Evolutionary conservation across 2,888 invertebrate genomes (phyloP).

Genomic region (Eulithis testata): DNA sequence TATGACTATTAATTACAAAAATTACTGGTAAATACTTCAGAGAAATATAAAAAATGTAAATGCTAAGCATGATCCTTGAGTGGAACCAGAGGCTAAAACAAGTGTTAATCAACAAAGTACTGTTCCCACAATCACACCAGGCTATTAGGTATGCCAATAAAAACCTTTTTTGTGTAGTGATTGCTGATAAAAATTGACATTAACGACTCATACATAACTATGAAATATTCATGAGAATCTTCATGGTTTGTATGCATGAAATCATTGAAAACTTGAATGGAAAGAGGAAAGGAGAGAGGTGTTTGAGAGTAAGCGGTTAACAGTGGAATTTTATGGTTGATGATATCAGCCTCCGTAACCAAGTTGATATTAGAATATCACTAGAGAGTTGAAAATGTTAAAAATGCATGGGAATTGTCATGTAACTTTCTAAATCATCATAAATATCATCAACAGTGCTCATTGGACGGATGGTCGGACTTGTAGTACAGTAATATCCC

Average conservation of each 20-base stretch:
- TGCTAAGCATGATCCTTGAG: too few relatives aligned
- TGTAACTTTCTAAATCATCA: too few relatives aligned
- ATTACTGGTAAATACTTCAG: too few relatives aligned
- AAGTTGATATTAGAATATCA: too few relatives aligned
- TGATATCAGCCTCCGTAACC: background rate
- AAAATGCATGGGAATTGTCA: too few relatives aligned
- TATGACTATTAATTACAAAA: too few relatives aligned
- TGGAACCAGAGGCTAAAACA: background rate
- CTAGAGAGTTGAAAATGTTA: too few relatives aligned
- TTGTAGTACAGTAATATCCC: too few relatives aligned
- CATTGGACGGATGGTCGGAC: too few relatives aligned
- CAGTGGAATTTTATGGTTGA: constrained; percentile 18
- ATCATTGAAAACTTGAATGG: constrained; percentile 51
- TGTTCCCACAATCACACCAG: constrained; percentile 53
- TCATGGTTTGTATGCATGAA: constrained; percentile 56
- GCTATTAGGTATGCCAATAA: constrained; percentile 49
- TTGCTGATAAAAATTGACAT: constrained; percentile 57
- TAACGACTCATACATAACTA: constrained; percentile 53
- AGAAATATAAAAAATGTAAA: too few relatives aligned
- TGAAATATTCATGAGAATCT: constrained; percentile 51
- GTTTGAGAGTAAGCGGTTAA: constrained; percentile 2
- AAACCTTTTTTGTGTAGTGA: constrained; percentile 45
- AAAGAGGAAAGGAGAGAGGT: constrained; percentile 22
- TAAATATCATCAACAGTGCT: too few relatives aligned
- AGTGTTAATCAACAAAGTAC: constrained; percentile 14